A percentile compares a stretch with the other conserved stretches of the same genome.
Evolutionary conservation across 2,888 invertebrate genomes (phyloP).

Genomic region (Trachelus tabidus): DNA sequence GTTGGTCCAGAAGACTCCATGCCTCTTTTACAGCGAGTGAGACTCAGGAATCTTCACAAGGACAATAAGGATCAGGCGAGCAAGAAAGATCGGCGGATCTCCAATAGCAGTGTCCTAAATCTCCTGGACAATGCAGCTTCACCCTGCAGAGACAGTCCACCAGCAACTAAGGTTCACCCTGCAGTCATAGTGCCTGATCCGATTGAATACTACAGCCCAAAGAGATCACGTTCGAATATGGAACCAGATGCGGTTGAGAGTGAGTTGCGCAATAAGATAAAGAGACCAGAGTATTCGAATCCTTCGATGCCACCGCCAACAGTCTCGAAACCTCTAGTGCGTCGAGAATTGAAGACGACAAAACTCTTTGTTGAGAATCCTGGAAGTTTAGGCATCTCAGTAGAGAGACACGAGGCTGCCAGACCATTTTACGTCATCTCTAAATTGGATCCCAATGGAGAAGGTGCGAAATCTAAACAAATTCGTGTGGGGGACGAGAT

Average conservation of each 20-base stretch:
- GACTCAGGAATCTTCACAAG: conserved; percentile 27
- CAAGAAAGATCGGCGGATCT: conserved; percentile 3
- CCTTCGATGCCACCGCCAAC: not conserved
- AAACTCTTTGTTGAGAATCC: conserved; percentile 42
- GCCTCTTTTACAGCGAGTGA: conserved; percentile 21
- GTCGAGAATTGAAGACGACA: conserved; percentile 55
- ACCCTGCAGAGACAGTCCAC: conserved; percentile 60
- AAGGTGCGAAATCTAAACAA: conserved; percentile 60
- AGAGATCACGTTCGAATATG: conserved; percentile 49
- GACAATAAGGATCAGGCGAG: not conserved
- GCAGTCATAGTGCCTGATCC: conserved; percentile 8
- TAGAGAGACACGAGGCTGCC: conserved; percentile 53
- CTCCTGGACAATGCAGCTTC: conserved; percentile 58
- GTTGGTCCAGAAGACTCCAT: conserved; percentile 14
- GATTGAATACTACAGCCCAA: conserved; percentile 50
- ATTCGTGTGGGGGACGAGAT: conserved; percentile 71
- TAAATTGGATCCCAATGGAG: conserved; percentile 48
- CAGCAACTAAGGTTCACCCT: conserved; percentile 42
- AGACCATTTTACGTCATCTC: conserved; percentile 56
- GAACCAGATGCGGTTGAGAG: conserved; percentile 34
- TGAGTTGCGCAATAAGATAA: conserved; percentile 27
- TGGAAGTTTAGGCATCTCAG: conserved; percentile 49
- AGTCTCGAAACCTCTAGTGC: conserved; percentile 34
- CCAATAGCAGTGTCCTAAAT: conserved; percentile 34
- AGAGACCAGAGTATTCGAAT: conserved; percentile 32